Conservation (phyloP, 2,888 invertebrate genomes). For the Megamerina dolium region DNA sequence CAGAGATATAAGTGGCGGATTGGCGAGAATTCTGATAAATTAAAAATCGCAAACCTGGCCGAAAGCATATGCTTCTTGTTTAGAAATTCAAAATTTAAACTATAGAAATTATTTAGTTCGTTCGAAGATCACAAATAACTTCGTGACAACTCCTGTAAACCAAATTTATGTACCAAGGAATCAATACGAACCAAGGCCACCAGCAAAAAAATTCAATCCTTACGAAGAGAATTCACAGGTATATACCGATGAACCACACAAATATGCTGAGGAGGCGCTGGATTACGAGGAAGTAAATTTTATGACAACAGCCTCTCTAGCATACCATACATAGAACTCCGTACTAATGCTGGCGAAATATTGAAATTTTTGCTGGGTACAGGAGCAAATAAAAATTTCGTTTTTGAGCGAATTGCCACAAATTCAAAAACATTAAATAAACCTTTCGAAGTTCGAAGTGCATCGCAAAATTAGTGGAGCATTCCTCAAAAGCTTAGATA, state of each 20-base stretch:
- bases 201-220: background rate
- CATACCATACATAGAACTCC: constrained; percentile 13
- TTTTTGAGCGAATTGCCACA: background rate
- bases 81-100: constrained; percentile 17
- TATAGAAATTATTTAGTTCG: background rate
- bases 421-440: constrained; percentile 3
- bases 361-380: constrained; percentile 12
- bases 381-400: constrained; percentile 1
- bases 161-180: background rate
- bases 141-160: background rate
- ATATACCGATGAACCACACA: no score
- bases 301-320: constrained; percentile 7
- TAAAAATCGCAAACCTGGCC: constrained; percentile 11
- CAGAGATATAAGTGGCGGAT: constrained; percentile 2
- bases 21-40: constrained; percentile 8
- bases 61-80: constrained; percentile 16
- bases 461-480: constrained; percentile 6
- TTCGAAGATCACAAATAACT: background rate
- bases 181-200: no score
- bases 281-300: constrained; percentile 7
- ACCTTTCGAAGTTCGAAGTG: constrained; percentile 2
- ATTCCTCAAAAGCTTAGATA: constrained; percentile 8
- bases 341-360: background rate
- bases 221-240: no score
- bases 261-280: no score